Conservation (phyloP, 2,113 vertebrate species). For the Sapajus apella region DNA sequence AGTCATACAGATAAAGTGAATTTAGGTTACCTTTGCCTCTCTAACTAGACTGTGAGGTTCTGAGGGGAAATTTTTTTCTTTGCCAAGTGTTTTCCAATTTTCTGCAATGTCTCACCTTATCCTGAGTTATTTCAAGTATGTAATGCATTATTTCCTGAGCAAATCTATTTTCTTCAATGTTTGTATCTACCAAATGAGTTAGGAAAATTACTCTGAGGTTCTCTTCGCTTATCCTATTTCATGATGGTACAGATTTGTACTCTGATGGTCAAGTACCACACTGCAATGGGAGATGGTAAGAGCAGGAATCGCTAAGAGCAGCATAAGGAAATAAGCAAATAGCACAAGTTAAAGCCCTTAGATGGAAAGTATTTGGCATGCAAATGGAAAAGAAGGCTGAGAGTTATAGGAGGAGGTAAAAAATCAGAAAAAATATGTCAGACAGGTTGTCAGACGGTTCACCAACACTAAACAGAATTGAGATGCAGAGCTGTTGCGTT, state of each 20-base stretch:
- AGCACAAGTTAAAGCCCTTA: background rate
- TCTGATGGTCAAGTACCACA: background rate
- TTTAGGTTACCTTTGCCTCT: background rate
- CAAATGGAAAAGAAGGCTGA: background rate
- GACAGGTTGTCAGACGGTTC: background rate
- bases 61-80: background rate
- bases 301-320: background rate
- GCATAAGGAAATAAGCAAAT: background rate
- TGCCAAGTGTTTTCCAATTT: background rate
- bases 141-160: background rate
- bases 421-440: background rate
- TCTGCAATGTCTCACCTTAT: background rate
- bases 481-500: background rate
- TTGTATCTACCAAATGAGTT: slow-evolving; percentile 4
- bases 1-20: background rate
- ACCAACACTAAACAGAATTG: background rate
- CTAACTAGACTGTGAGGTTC: background rate
- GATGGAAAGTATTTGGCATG: background rate
- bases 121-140: background rate
- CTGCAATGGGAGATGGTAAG: background rate
- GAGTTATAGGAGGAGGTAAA: background rate
- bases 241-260: background rate
- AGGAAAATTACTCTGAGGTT: background rate
- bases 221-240: background rate
- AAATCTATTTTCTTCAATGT: slow-evolving; percentile 15